Evolutionary conservation across 2,113 vertebrate genomes (phyloP).

Genomic region (Aptenodytes forsteri): DNA sequence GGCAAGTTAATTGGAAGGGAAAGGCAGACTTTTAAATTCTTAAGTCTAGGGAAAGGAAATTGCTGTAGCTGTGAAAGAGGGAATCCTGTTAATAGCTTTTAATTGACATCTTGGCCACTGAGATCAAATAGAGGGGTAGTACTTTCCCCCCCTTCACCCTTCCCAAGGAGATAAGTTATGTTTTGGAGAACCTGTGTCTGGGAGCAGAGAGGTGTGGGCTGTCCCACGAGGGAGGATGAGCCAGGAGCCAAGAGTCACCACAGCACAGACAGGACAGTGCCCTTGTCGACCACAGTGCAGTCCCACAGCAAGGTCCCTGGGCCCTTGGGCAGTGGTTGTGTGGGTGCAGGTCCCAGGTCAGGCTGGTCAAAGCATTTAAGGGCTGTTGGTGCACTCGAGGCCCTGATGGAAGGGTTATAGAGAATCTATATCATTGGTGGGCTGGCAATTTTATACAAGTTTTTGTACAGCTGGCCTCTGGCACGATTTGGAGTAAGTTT

Average conservation of each 20-base stretch:
- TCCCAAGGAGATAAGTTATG: neutral
- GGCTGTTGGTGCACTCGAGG: neutral
- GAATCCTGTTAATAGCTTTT: neutral
- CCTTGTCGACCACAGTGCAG: accelerated
- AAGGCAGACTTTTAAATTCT: neutral
- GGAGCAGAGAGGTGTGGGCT: neutral
- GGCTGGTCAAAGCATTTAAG: neutral
- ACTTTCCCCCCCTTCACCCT: neutral
- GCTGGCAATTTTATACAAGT: neutral
- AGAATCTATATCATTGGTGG: neutral
- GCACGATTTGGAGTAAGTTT: neutral
- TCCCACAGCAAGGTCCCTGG: neutral
- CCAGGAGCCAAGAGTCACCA: neutral
- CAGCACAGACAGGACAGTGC: neutral
- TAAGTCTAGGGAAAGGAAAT: neutral
- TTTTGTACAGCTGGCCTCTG: neutral
- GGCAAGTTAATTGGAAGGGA: neutral
- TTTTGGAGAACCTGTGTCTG: neutral
- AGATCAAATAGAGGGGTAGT: neutral
- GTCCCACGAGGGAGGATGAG: neutral
- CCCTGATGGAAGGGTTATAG: neutral
- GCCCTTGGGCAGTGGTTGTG: neutral
- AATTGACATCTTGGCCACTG: neutral
- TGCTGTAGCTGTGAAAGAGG: neutral
- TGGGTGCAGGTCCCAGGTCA: neutral